Percentiles rank a stretch among this genome's conserved stretches.
Conservation (phyloP, 2,888 invertebrate species). For the Eilema depressum region DNA sequence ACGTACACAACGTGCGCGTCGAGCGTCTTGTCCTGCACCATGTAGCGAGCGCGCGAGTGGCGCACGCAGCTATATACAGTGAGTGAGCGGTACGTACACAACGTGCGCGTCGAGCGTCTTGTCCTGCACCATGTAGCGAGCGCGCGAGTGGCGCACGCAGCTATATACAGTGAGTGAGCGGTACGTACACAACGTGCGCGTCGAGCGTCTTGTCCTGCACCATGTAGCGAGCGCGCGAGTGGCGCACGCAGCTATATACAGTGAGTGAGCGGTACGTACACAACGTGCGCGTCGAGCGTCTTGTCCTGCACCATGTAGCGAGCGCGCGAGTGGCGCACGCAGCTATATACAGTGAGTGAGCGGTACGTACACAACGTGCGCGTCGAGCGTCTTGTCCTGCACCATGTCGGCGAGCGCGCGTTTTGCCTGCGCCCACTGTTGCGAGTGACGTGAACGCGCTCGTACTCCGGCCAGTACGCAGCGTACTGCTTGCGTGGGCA, state of each 20-base stretch:
- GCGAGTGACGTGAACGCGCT: slow-evolving; percentile 51
- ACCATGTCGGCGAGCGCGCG: slow-evolving; percentile 51
- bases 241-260: slow-evolving; percentile 57
- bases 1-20: slow-evolving; percentile 72
- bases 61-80: slow-evolving; percentile 60
- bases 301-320: slow-evolving; percentile 53
- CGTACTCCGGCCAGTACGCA: slow-evolving; percentile 82
- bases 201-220: slow-evolving; percentile 58
- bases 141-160: slow-evolving; percentile 43
- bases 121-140: slow-evolving; percentile 58
- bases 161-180: slow-evolving; percentile 58
- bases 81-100: slow-evolving; percentile 62
- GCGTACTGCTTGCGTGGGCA: slow-evolving; percentile 87
- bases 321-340: slow-evolving; percentile 51
- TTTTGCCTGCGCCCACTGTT: slow-evolving; percentile 65
- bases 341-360: slow-evolving; percentile 59
- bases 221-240: slow-evolving; percentile 54
- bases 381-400: slow-evolving; percentile 58
- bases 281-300: slow-evolving; percentile 61
- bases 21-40: slow-evolving; percentile 56
- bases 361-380: slow-evolving; percentile 68
- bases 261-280: slow-evolving; percentile 62
- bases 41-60: slow-evolving; percentile 54
- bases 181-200: slow-evolving; percentile 69
- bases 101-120: slow-evolving; percentile 61